Evolutionary conservation across 53 echinoderm and acorn worm species (phyloP).

Genomic region (Holothuria leucospilota): DNA sequence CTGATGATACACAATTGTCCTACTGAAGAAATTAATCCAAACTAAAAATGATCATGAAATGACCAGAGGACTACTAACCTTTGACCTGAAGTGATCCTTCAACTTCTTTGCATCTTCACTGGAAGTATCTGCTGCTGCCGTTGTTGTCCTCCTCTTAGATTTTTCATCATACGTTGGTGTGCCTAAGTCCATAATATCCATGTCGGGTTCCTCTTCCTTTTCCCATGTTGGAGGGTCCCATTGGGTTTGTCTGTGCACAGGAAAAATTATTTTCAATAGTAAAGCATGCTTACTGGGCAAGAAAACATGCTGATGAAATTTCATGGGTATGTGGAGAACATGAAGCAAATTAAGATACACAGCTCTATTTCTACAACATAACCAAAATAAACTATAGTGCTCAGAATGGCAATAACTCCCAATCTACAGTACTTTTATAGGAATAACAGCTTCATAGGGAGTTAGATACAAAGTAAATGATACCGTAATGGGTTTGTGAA

Average conservation of each 20-base stretch:
- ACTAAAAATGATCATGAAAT: background rate
- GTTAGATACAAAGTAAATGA: too few relatives aligned
- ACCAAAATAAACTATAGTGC: too few relatives aligned
- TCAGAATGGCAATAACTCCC: too few relatives aligned
- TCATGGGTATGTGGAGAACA: too few relatives aligned
- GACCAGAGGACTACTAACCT: conserved; percentile 57
- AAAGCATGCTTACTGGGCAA: background rate
- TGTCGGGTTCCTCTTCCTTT: conserved; percentile 63
- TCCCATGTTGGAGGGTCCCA: conserved; percentile 96
- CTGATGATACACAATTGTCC: too few relatives aligned
- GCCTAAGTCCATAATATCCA: conserved; percentile 77
- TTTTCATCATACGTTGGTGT: conserved; percentile 98
- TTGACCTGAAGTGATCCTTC: conserved; percentile 90
- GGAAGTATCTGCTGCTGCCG: conserved; percentile 94
- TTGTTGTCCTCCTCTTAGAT: conserved; percentile 74
- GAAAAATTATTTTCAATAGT: background rate
- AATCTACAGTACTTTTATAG: too few relatives aligned
- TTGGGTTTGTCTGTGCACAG: conserved; percentile 82
- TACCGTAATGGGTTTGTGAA: too few relatives aligned
- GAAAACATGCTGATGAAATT: too few relatives aligned
- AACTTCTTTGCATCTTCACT: conserved; percentile 85
- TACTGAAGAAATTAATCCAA: too few relatives aligned
- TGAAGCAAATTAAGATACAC: too few relatives aligned
- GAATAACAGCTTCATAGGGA: too few relatives aligned
- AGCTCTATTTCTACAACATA: too few relatives aligned